Conservation (phyloP, 2,113 vertebrate species). For the Tylochromis polylepis region DNA sequence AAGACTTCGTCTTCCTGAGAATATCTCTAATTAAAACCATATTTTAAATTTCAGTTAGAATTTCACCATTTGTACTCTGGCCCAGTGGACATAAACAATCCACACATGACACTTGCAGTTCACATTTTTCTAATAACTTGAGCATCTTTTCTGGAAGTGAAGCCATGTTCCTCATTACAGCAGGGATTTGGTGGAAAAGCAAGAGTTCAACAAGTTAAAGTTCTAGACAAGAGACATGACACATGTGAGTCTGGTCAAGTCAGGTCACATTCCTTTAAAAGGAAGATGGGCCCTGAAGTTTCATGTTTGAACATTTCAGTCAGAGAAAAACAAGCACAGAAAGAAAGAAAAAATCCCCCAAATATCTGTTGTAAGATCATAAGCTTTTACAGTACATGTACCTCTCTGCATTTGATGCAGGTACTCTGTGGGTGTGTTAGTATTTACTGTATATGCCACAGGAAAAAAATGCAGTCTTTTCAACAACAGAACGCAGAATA, state of each 20-base stretch:
- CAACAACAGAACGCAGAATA: background rate
- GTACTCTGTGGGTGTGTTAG: background rate
- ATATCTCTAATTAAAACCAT: background rate
- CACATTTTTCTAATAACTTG: conserved; percentile 68
- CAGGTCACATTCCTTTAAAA: conserved; percentile 67
- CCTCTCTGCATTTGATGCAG: background rate
- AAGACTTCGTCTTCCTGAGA: background rate
- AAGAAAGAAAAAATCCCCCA: background rate
- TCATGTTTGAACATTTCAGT: conserved; percentile 4
- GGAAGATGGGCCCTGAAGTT: conserved; percentile 28
- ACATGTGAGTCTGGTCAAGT: conserved; percentile 54
- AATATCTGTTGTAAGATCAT: background rate
- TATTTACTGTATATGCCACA: background rate
- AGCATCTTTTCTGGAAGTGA: conserved; percentile 79
- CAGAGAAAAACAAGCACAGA: background rate
- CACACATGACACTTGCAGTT: conserved; percentile 61
- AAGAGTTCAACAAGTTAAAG: conserved; percentile 71
- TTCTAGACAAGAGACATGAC: conserved; percentile 68
- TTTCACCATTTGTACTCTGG: background rate
- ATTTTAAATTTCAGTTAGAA: background rate
- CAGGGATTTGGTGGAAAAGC: conserved; percentile 69
- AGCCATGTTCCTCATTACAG: conserved; percentile 79
- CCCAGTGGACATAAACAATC: background rate
- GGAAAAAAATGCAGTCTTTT: background rate
- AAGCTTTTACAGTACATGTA: background rate